Evolutionary conservation across 2,113 vertebrate species (phyloP), one percentile per base, ranked within the genome.

Genomic region (Microtus montanus): DNA sequence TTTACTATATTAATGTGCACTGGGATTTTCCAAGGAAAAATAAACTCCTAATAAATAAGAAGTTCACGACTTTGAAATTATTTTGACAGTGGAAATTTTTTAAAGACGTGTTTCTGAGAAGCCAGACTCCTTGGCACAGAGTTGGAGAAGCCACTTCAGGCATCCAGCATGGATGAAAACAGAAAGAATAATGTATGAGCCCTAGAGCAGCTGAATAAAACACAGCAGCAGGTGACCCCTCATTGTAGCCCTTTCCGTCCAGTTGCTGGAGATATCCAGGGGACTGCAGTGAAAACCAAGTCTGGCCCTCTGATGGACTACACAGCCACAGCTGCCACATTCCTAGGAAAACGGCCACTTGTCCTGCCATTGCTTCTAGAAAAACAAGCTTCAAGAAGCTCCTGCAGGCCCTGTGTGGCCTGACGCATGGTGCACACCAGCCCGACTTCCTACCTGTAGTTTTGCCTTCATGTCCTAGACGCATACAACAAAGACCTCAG

Each of bases 11-110:
- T 54, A 80, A 35, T 20, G 13, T 5, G 33, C 3, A 33, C 33
- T 49, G 30, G 30, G 70, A 86, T 38, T 73, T 92, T 15, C 17
- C 63, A 91, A 73, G 9, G 35, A 58, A 79, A 28, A 10, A 80
- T 52, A 77, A 87, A 20, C 5, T 1, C 54, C 17, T 58, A 58
- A 58, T 58, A 58, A 58, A 58, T 58, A 6, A 58, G 17, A 58
- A 78, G 66, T 2, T 66, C 38, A 74, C 15, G 41, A 71, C 49
- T 94, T 93, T 44, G 28, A 89, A 80, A 78, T 47, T 90, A 85
- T 79, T 63, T 41, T 92, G 58, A 41, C 49, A 30, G 30, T 14
- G 19, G 26, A 74, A 49, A 30, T n/a, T 84, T 74, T 74, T 30
- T 87, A 15, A 80, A 80, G 54, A 70, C 49, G 2, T 28, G 11